These are phyloP conservation scores for Thalassarche chlororhynchos DNA, from an alignment of 2,113 vertebrate genomes.

Conservation along the genomic window DNA sequence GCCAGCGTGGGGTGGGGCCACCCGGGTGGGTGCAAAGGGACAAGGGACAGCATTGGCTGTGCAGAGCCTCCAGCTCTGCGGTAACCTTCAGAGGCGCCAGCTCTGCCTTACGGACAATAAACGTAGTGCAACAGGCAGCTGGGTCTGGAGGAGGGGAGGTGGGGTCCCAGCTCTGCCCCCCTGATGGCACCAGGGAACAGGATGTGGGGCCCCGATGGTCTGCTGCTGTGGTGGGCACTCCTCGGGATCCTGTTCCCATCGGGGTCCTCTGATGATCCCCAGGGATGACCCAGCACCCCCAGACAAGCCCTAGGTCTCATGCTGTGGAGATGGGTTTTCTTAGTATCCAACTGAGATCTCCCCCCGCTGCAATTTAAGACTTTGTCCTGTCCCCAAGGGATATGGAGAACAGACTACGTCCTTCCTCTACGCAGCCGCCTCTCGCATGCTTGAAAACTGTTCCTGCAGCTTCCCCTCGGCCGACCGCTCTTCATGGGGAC, in stretches of 20 bases:
- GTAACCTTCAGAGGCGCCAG: neutral
- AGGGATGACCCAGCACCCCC: neutral
- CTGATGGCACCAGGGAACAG: neutral
- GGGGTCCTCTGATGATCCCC: neutral
- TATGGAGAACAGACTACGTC: neutral
- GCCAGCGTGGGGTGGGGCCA: neutral
- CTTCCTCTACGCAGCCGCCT: neutral
- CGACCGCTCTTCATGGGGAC: neutral
- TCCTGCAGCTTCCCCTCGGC: neutral
- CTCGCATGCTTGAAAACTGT: neutral
- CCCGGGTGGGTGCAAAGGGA: neutral
- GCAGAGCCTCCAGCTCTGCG: neutral
- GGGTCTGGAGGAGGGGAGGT: neutral
- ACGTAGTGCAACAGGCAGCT: neutral
- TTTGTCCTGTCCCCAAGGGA: neutral
- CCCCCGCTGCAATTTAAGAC: neutral
- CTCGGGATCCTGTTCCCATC: neutral
- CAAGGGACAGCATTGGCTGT: neutral
- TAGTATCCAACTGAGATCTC: neutral
- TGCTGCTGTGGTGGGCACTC: neutral
- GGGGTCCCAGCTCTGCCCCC: neutral
- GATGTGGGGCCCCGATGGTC: neutral
- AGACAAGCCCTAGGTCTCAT: neutral
- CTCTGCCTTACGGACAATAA: constrained; percentile 14
- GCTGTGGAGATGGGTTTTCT: neutral